Conservation (phyloP, 2,888 invertebrate genomes). For the Melanotus villosus region DNA sequence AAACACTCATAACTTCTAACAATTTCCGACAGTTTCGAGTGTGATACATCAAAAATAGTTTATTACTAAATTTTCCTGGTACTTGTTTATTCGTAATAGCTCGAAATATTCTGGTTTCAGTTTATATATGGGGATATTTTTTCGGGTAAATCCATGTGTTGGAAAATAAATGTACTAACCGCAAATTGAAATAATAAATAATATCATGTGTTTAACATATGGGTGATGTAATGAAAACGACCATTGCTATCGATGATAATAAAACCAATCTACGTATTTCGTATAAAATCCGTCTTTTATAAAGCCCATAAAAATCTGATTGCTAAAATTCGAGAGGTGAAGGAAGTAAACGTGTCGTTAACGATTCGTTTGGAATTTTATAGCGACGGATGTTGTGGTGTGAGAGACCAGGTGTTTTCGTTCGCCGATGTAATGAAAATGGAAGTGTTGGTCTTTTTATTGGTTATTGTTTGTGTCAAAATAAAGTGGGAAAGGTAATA, state of each 20-base stretch:
- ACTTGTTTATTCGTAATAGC: conserved; percentile 2
- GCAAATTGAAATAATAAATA: conserved; percentile 1
- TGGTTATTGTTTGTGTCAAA: conserved; percentile 21
- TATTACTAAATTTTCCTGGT: conserved; percentile 3
- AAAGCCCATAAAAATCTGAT: neutral
- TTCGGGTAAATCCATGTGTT: neutral
- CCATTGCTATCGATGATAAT: neutral
- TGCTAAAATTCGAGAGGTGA: neutral
- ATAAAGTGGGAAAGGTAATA: conserved; percentile 16
- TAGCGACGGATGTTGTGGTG: conserved; percentile 21
- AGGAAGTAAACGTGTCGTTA: conserved; percentile 13
- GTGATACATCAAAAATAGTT: neutral
- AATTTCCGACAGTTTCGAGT: neutral
- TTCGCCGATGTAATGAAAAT: conserved; percentile 15
- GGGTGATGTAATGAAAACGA: neutral
- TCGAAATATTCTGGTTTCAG: neutral
- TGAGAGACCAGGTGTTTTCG: conserved; percentile 21
- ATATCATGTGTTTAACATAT: neutral
- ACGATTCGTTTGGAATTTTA: conserved; percentile 11
- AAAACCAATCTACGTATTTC: conserved; percentile 1
- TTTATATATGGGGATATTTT: neutral
- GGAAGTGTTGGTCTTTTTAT: conserved; percentile 18
- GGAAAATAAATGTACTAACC: conserved; percentile 1
- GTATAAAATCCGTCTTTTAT: neutral
- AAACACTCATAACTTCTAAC: neutral